Percentiles rank a stretch among this genome's conserved stretches.
phyloP scores from a whole-genome alignment of 2,888 invertebrate species.

The Nowickia ferox region DNA sequence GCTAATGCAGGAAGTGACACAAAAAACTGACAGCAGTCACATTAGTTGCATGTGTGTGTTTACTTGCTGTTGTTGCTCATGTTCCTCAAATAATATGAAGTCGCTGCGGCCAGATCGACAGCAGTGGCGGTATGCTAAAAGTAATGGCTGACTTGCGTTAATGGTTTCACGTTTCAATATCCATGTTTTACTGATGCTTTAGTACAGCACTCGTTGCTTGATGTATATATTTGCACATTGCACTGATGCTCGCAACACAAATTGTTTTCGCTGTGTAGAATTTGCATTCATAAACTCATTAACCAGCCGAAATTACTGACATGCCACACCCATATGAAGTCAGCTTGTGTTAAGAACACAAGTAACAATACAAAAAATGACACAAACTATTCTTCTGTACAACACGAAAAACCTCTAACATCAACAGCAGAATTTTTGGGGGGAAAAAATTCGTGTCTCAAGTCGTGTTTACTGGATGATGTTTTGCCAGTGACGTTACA shows the following conservation, averaged over 20 bases:
- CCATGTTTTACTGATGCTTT: slow-evolving; percentile 51
- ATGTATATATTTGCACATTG: neutral
- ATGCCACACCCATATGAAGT: slow-evolving; percentile 64
- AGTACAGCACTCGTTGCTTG: slow-evolving; percentile 23
- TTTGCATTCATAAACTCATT: slow-evolving; percentile 63
- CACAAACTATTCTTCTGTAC: slow-evolving; percentile 5
- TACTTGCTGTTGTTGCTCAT: slow-evolving; percentile 7
- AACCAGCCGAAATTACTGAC: slow-evolving; percentile 52
- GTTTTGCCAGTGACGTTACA: slow-evolving; percentile 47
- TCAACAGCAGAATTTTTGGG: slow-evolving; percentile 13
- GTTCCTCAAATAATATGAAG: slow-evolving; percentile 13
- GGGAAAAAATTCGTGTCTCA: slow-evolving; percentile 46
- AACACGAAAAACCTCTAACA: slow-evolving; percentile 40
- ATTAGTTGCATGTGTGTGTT: slow-evolving; percentile 18
- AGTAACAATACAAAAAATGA: neutral
- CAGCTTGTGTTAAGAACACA: slow-evolving; percentile 2
- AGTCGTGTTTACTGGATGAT: slow-evolving; percentile 44
- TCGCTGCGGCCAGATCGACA: slow-evolving; percentile 26
- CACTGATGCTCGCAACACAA: neutral
- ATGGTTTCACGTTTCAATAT: slow-evolving; percentile 66
- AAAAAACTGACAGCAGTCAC: slow-evolving; percentile 67
- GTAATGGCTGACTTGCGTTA: slow-evolving; percentile 57
- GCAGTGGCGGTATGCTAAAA: slow-evolving; percentile 24
- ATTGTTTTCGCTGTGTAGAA: slow-evolving; percentile 29
- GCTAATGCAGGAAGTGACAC: slow-evolving; percentile 68